phyloP scores from a whole-genome alignment of 92 coral and sea anemone species.

The Umimayanthus kanabou region DNA sequence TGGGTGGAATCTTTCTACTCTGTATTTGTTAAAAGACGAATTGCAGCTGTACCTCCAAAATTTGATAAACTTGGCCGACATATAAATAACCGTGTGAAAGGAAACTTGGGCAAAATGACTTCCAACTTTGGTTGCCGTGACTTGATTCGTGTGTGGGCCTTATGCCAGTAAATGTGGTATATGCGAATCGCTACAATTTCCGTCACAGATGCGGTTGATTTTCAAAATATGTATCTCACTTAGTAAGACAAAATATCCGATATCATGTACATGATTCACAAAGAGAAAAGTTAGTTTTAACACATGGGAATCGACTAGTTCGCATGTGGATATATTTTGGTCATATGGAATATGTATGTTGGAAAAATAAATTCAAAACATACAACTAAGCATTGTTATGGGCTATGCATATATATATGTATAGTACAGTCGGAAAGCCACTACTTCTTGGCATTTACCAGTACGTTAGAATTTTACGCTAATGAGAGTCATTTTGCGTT shows the following conservation, averaged over 20 bases:
- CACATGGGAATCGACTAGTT: background rate
- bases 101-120: too few relatives aligned
- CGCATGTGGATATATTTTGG: background rate
- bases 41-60: background rate
- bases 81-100: background rate
- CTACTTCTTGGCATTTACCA: background rate
- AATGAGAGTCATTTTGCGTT: too few relatives aligned
- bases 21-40: background rate
- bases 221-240: background rate
- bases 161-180: background rate
- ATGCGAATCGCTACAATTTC: background rate
- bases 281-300: too few relatives aligned
- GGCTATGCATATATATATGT: too few relatives aligned
- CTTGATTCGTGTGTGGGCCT: background rate
- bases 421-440: background rate
- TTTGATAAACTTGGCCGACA: background rate
- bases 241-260: background rate
- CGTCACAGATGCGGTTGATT: background rate
- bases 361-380: background rate
- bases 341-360: background rate
- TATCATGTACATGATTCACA: background rate
- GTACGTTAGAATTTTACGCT: too few relatives aligned
- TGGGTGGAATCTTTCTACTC: background rate
- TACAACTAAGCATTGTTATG: too few relatives aligned
- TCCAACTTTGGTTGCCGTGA: background rate